Evolutionary conservation across 2,888 invertebrate species (phyloP), one percentile per base, ranked within the genome.

Genomic region (Sphaerophoria taeniata): DNA sequence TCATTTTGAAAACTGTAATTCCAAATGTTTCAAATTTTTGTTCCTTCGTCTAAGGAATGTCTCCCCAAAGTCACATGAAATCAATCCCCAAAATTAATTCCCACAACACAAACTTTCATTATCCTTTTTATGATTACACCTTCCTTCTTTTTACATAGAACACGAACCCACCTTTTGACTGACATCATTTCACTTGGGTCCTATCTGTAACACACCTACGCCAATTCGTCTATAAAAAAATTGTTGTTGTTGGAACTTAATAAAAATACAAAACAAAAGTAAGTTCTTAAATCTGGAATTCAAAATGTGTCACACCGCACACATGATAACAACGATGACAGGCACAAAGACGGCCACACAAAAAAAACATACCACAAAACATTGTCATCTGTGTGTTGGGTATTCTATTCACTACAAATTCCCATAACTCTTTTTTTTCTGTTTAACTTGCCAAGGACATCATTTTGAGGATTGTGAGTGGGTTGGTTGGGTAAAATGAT

Each of bases 301-400:
- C 39, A n/a, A 51, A 51, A 53, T 67, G 67, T 67, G 67, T 67
- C 67, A 67, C 53, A 51, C 45, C 39, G 39, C 7, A 9, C 9
- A 43, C 43, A 43, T 12, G 63, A 63, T 31, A n/a, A 61, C 45
- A 61, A 61, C 24, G 33, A 53, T 9, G 6, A 39, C 9, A 43
- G 12, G 11, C 11, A 43, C 9, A 43, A 43, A 39, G 43, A 43
- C 24, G 43, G 24, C 60, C 45, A 61, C 16, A n/a, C 1, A 16
- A 39, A 36, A 24, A 61, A 39, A n/a, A 49, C 34, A 65, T 11
- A 16, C 60, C 14, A 36, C 24, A 24, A 24, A 55, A 76, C 56
- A 79, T 61, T 69, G 55, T 71, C 75, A 56, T 60, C 43, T 24
- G 24, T 24, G 24, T 76, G 79, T 79, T 84, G 63, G 71, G 81